Evolutionary conservation across 2,888 invertebrate genomes (phyloP).

Genomic region (Xylocampa areola): DNA sequence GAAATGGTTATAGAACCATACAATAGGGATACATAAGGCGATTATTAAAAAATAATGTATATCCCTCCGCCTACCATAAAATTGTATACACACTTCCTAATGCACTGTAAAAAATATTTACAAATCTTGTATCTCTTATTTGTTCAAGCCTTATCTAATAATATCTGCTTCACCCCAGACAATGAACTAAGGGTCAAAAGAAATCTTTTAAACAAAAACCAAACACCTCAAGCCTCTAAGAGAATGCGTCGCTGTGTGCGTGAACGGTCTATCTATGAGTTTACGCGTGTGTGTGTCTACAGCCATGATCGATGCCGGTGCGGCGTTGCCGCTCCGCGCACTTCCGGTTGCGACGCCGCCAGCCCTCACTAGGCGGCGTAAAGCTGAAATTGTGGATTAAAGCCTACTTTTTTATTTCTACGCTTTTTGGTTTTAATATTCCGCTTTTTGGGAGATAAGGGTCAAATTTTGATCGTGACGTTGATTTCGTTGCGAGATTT

Average conservation of each 20-base stretch:
- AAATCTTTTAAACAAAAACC: conserved; percentile 60
- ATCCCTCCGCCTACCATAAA: too few relatives aligned
- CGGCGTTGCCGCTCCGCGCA: conserved; percentile 77
- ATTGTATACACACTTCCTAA: neutral
- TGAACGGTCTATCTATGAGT: conserved; percentile 49
- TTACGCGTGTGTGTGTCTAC: conserved; percentile 71
- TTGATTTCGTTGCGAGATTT: too few relatives aligned
- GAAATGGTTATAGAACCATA: too few relatives aligned
- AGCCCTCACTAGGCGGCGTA: conserved; percentile 71
- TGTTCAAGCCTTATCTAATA: conserved; percentile 32
- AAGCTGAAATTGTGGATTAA: conserved; percentile 70
- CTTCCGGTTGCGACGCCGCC: conserved; percentile 75
- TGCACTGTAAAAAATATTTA: neutral
- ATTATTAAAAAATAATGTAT: too few relatives aligned
- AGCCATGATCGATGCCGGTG: conserved; percentile 90
- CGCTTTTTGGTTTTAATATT: conserved; percentile 18
- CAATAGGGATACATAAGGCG: too few relatives aligned
- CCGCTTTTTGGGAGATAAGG: conserved; percentile 2
- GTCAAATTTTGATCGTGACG: neutral
- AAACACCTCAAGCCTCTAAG: conserved; percentile 64
- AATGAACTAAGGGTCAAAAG: conserved; percentile 47
- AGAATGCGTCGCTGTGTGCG: conserved; percentile 35
- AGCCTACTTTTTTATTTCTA: conserved; percentile 62
- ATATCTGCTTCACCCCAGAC: conserved; percentile 44
- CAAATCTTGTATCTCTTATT: conserved; percentile 23